phyloP scores from a whole-genome alignment of 1,140 invertebrate genomes.

The Metaphire vulgaris region DNA sequence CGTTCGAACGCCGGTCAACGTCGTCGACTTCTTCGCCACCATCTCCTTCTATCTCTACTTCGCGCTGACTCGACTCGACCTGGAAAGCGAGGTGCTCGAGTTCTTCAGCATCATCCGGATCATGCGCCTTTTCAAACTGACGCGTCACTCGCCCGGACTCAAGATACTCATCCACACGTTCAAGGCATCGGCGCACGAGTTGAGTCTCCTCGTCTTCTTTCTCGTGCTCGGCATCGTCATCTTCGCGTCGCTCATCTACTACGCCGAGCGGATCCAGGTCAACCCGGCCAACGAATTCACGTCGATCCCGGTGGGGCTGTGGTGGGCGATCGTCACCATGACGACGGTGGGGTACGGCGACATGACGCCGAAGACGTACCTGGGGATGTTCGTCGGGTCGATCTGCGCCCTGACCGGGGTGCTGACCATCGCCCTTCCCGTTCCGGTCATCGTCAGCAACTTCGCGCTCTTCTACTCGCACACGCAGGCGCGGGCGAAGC shows the following conservation, averaged over 20 bases:
- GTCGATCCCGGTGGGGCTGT: conserved; percentile 67
- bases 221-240: conserved; percentile 80
- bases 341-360: conserved; percentile 69
- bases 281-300: conserved; percentile 98
- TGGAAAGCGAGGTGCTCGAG: conserved; percentile 85
- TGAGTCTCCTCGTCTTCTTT: conserved; percentile 69
- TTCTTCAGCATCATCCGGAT: conserved; percentile 99
- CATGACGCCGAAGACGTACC: conserved; percentile 81
- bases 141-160: conserved; percentile 65
- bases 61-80: conserved; percentile 67
- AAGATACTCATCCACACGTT: conserved; percentile 98
- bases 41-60: conserved; percentile 94
- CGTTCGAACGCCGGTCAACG: conserved; percentile 57
- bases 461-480: conserved; percentile 91
- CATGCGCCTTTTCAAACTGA: conserved; percentile 94
- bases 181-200: conserved; percentile 93
- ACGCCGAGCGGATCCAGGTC: conserved; percentile 89
- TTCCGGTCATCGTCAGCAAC: conserved; percentile 88
- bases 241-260: conserved; percentile 98
- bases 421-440: conserved; percentile 80
- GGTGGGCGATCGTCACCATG: conserved; percentile 57
- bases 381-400: conserved; percentile 63
- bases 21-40: conserved; percentile 86
- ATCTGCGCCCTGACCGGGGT: conserved; percentile 82
- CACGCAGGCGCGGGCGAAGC: conserved; percentile 78